These are phyloP conservation scores for Riptortus pedestris DNA, from an alignment of 1,140 invertebrate genomes.

Conservation along the genomic window DNA sequence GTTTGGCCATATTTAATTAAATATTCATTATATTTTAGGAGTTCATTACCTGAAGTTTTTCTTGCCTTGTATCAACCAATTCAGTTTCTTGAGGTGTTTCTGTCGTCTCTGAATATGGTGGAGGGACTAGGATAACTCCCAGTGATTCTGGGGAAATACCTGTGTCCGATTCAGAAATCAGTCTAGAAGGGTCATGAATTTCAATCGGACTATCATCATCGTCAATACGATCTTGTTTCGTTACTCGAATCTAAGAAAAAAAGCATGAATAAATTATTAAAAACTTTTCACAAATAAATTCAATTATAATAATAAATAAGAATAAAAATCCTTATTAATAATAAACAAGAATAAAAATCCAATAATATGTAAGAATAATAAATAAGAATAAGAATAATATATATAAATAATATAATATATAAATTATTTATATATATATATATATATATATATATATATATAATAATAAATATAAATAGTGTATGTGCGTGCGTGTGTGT, in stretches of 20 bases:
- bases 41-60: slow-evolving; percentile 27
- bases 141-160: slow-evolving; percentile 25
- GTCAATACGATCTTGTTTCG: slow-evolving; percentile 23
- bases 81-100: slow-evolving; percentile 14
- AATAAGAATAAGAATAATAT: too few relatives aligned
- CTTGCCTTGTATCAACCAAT: slow-evolving; percentile 20
- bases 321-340: not conserved
- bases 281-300: not conserved
- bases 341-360: not conserved
- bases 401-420: too few relatives aligned
- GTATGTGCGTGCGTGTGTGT: too few relatives aligned
- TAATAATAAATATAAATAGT: too few relatives aligned
- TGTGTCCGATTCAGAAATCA: slow-evolving; percentile 29
- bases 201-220: slow-evolving; percentile 14
- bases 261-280: not conserved
- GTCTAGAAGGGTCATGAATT: not conserved
- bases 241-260: slow-evolving; percentile 21
- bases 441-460: too few relatives aligned
- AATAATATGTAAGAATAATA: too few relatives aligned
- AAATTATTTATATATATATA: too few relatives aligned
- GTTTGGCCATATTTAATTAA: too few relatives aligned
- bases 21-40: too few relatives aligned
- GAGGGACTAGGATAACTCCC: slow-evolving; percentile 32
- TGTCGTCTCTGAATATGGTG: slow-evolving; percentile 29
- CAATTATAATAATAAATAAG: not conserved